Evolutionary conservation across 2,113 vertebrate species (phyloP), one percentile per base, ranked within the genome.

Genomic region (Osmerus eperlanus): DNA sequence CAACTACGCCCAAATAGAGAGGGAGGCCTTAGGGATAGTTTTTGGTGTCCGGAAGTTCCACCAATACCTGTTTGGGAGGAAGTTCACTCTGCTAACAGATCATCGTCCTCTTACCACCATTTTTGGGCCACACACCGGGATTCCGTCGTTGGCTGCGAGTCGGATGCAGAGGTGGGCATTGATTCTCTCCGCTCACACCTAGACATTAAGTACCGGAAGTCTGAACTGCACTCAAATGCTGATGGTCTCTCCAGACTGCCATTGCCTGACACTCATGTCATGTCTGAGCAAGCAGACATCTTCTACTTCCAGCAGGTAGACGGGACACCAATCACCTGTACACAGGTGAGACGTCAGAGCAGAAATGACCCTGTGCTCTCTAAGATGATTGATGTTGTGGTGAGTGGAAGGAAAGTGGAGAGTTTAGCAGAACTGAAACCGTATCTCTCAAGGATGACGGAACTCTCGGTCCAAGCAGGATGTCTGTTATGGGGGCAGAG

Each of bases 131-230:
- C n/a, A n/a, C n/a, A n/a, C n/a, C n/a, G n/a, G n/a, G n/a, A n/a
- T n/a, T n/a, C n/a, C n/a, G n/a, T n/a, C n/a, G n/a, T n/a, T n/a
- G n/a, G n/a, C n/a, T n/a, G n/a, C n/a, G n/a, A n/a, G n/a, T n/a
- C n/a, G n/a, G n/a, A n/a, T n/a, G n/a, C n/a, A n/a, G n/a, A n/a
- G n/a, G n/a, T n/a, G n/a, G n/a, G n/a, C n/a, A n/a, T n/a, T n/a
- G n/a, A n/a, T n/a, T n/a, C n/a, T n/a, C n/a, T n/a, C n/a, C n/a
- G n/a, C n/a, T n/a, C n/a, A n/a, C n/a, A n/a, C n/a, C n/a, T n/a
- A n/a, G 25, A 72, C 82, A 87, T 84, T 58, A 81, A 81, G 61
- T 71, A 78, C 55, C 80, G 51, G 54, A 86, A 76, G 62, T 19
- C 25, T 28, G 72, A 70, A 7, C 25, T 21, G 4, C 60, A 78